Conservation (phyloP, 2,113 vertebrate species). For the Peromyscus californicus region DNA sequence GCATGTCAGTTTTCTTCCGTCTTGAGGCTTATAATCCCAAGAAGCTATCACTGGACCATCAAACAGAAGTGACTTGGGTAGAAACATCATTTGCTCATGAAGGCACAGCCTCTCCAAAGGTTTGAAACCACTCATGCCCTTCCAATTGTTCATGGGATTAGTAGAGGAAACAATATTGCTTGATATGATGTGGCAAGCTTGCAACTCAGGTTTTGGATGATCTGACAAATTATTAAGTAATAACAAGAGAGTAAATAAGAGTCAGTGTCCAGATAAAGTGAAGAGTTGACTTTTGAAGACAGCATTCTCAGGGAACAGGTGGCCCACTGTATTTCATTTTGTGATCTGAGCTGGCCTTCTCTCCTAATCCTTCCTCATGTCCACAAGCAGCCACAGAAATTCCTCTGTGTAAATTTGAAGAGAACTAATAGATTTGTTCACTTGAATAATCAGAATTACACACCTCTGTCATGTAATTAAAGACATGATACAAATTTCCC, state of each 20-base stretch:
- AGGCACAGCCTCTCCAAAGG: neutral
- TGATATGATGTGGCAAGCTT: neutral
- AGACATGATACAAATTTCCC: constrained; percentile 7
- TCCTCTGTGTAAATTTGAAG: neutral
- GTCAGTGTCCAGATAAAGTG: neutral
- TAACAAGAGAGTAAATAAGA: neutral
- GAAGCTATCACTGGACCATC: accelerated
- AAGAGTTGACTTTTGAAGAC: neutral
- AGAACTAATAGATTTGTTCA: neutral
- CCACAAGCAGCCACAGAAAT: neutral
- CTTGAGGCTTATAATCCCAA: neutral
- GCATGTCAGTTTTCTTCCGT: neutral
- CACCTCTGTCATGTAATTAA: neutral
- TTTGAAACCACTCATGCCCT: neutral
- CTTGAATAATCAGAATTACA: neutral
- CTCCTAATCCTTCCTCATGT: neutral
- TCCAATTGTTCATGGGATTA: neutral
- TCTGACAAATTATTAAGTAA: neutral
- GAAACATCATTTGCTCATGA: neutral
- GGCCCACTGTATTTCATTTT: neutral
- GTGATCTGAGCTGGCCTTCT: neutral
- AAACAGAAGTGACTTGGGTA: neutral
- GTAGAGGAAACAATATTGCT: neutral
- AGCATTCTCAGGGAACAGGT: neutral
- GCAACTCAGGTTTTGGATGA: neutral